Evolutionary conservation across 2,797 vertebrate species (phyloP), one percentile per base, ranked within the genome.

Genomic region (Eulemur coronatus): DNA sequence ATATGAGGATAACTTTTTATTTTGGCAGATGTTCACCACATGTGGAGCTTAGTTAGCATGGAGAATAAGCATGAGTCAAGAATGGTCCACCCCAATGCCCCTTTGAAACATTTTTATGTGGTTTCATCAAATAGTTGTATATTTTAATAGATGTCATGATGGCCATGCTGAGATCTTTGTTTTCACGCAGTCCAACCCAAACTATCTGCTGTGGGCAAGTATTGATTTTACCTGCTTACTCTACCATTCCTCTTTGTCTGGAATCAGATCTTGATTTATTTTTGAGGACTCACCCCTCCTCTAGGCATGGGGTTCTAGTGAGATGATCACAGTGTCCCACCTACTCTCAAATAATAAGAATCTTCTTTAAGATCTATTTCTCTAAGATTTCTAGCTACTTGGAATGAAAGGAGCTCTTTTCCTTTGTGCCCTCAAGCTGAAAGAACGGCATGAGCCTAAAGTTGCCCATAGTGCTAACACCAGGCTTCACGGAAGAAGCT

Each of bases 11-110:
- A 97, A 97, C 92, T 97, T 97, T 96, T 61, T 91, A 70, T 98
- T 97, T 90, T 95, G 84, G 90, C 98, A 98, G 98, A 98, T 99
- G 98, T 96, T 98, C 95, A 75, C 98, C 98, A 98, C 96, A 98
- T 98, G 98, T 98, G 92, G 95, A 95, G 61, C 89, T 98, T 94
- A 97, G 96, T 98, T 82, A 97, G 96, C 61, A 86, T 82, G 95
- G 96, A 98, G 97, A 98, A 94, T 87, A 97, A 98, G 67, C 86
- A 95, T 91, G 93, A 97, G 96, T 95, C 96, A 97, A 98, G 96
- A 98, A 95, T 94, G 90, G 76, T 72, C 50, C 85, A 84, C 89
- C 70, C 87, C 97, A 92, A 87, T 96, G 89, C 87, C 96, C 94
- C 82, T 97, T 78, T 96, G 95, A 97, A 87, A 97, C 76, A 95